Evolutionary conservation across 2,888 invertebrate genomes (phyloP).

Genomic region (Dynastes grantii): DNA sequence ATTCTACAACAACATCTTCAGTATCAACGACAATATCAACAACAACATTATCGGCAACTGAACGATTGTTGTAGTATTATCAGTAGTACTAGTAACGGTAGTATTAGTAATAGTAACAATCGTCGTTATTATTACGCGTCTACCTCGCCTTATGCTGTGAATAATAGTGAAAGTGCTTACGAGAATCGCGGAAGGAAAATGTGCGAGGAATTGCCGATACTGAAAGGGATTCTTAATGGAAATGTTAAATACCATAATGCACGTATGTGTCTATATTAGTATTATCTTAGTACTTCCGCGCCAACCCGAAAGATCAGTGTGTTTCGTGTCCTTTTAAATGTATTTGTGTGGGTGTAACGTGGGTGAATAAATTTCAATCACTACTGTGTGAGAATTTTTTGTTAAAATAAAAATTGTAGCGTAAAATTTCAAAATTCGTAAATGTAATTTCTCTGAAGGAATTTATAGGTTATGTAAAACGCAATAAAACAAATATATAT

Average conservation of each 20-base stretch:
- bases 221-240: slow-evolving; percentile 92
- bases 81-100: slow-evolving; percentile 19
- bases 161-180: slow-evolving; percentile 46
- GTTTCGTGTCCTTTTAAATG: slow-evolving; percentile 10
- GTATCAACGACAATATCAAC: slow-evolving; percentile 29
- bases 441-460: too few species aligned
- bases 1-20: slow-evolving; percentile 54
- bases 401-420: too few species aligned
- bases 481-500: too few species aligned
- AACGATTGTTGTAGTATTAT: slow-evolving; percentile 25
- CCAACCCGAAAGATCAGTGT: background rate
- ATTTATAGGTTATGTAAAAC: too few species aligned
- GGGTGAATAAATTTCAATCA: too few species aligned
- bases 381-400: too few species aligned
- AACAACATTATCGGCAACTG: slow-evolving; percentile 24
- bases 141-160: slow-evolving; percentile 37
- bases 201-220: slow-evolving; percentile 92
- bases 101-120: background rate
- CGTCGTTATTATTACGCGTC: slow-evolving; percentile 26
- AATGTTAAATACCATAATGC: slow-evolving; percentile 94
- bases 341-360: background rate
- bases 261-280: slow-evolving; percentile 79
- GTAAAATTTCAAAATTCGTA: too few species aligned
- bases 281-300: background rate
- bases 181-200: slow-evolving; percentile 72